Percentiles rank a stretch among this genome's conserved stretches.
These are phyloP conservation scores for Perithous albicinctus DNA, from an alignment of 2,888 invertebrate species.

Conservation along the genomic window DNA sequence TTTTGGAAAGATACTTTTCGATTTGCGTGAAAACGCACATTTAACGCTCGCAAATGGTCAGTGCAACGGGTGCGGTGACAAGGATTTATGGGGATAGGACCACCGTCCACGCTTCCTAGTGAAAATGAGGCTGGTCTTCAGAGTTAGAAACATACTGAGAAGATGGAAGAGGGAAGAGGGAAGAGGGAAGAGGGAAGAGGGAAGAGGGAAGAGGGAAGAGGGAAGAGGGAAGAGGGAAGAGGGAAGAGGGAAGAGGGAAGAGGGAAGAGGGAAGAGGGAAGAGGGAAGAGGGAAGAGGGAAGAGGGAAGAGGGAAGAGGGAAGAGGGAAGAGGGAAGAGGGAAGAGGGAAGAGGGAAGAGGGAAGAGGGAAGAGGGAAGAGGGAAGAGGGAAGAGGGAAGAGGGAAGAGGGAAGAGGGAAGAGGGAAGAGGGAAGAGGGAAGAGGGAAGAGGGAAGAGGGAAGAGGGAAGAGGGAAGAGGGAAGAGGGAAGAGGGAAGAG, in stretches of 20 bases:
- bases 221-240: too few relatives aligned
- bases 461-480: too few relatives aligned
- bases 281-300: too few relatives aligned
- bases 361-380: too few relatives aligned
- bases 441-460: too few relatives aligned
- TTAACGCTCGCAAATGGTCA: conserved; percentile 61
- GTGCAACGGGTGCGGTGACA: conserved; percentile 67
- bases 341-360: too few relatives aligned
- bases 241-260: conserved; percentile 36
- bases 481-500: too few relatives aligned
- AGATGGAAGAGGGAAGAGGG: conserved; percentile 25
- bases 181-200: conserved; percentile 3
- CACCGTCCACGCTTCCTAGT: conserved; percentile 47
- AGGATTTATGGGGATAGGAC: conserved; percentile 67
- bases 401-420: too few relatives aligned
- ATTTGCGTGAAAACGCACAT: conserved; percentile 70
- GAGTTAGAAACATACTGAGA: conserved; percentile 37
- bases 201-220: conserved; percentile 9
- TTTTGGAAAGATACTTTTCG: conserved; percentile 29
- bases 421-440: too few relatives aligned
- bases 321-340: too few relatives aligned
- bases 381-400: too few relatives aligned
- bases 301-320: too few relatives aligned
- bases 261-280: conserved; percentile 23
- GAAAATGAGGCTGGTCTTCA: conserved; percentile 27